Conservation (phyloP, 2,113 vertebrate species). For the Poecile atricapillus region DNA sequence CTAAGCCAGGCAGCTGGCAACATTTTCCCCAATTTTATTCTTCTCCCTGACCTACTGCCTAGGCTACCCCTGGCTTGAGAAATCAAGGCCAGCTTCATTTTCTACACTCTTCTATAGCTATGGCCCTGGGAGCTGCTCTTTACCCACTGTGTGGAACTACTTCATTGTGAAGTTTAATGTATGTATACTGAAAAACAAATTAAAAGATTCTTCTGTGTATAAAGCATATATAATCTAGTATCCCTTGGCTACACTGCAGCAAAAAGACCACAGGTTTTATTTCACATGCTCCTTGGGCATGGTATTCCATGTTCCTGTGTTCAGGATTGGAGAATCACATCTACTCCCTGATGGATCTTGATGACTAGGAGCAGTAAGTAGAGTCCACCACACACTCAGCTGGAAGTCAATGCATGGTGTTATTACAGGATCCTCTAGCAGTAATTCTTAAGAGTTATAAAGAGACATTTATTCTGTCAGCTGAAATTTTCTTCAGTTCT, state of each 20-base stretch:
- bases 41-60: not conserved
- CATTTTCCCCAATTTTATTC: not conserved
- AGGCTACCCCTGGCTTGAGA: not conserved
- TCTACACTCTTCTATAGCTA: not conserved
- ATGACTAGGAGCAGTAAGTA: not conserved
- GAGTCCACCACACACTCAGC: not conserved
- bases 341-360: not conserved
- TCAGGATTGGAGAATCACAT: not conserved
- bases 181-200: not conserved
- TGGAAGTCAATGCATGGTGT: not conserved
- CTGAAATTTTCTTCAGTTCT: not conserved
- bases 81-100: not conserved
- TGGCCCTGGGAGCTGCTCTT: conserved; percentile 35
- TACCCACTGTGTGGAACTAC: conserved; percentile 49
- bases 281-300: not conserved
- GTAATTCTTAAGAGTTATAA: not conserved
- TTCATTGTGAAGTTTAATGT: conserved; percentile 32
- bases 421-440: not conserved
- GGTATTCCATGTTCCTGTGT: not conserved
- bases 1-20: not conserved
- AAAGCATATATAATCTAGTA: not conserved
- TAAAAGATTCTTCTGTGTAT: not conserved
- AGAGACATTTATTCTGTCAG: not conserved
- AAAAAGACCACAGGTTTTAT: not conserved
- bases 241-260: not conserved